These are phyloP conservation scores for Anguilla obscura DNA, from an alignment of 2,797 vertebrate genomes.

Conservation along the genomic window DNA sequence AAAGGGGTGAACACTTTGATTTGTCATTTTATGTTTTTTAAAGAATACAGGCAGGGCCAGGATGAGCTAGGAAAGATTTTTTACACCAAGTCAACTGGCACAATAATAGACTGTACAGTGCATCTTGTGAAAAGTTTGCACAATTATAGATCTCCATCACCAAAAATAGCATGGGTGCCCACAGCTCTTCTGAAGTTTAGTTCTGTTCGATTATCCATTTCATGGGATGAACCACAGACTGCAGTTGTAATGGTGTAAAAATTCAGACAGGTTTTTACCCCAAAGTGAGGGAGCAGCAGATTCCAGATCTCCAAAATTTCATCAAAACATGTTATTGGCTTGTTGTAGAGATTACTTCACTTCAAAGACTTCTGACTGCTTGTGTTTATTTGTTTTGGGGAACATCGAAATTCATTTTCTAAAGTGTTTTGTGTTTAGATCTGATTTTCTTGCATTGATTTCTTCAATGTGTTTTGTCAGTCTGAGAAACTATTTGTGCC, in stretches of 20 bases:
- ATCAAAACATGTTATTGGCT: not conserved
- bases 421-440: not conserved
- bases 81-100: not conserved
- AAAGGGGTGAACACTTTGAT: not conserved
- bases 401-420: conserved; percentile 14
- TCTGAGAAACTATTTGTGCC: not conserved
- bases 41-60: not conserved
- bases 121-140: not conserved
- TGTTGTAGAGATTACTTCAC: not conserved
- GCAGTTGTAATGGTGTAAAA: not conserved
- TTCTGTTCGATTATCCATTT: not conserved
- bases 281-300: not conserved
- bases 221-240: not conserved
- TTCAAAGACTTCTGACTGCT: not conserved
- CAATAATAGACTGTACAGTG: not conserved
- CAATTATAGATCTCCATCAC: not conserved
- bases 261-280: not conserved
- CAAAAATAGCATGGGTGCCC: not conserved
- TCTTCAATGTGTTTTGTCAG: conserved; percentile 2
- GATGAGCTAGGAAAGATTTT: not conserved
- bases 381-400: not conserved
- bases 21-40: not conserved
- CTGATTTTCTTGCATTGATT: not conserved
- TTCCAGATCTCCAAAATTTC: not conserved
- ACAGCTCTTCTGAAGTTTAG: not conserved